These are phyloP conservation scores for Hydrotaea diabolus DNA, from an alignment of 2,888 invertebrate species.

Conservation along the genomic window DNA sequence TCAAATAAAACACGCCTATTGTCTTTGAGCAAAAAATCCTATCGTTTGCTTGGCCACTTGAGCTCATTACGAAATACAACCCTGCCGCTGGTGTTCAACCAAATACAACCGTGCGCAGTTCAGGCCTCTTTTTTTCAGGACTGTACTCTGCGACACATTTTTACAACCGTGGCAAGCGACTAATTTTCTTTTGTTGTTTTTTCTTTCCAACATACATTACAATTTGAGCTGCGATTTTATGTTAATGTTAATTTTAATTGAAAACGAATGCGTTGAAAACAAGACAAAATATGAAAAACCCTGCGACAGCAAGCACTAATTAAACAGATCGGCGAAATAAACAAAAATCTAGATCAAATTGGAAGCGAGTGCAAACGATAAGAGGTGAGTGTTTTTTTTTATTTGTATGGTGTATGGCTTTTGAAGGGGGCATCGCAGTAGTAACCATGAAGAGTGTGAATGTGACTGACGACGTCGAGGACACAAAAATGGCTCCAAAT, in stretches of 20 bases:
- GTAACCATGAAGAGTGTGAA: background rate
- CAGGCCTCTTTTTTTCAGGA: too few species aligned
- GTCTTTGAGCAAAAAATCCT: too few species aligned
- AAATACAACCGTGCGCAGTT: too few species aligned
- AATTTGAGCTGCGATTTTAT: slow-evolving; percentile 35
- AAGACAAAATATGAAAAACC: slow-evolving; percentile 21
- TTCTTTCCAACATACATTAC: background rate
- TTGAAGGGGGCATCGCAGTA: background rate
- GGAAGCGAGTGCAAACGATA: background rate
- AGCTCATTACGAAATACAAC: too few species aligned
- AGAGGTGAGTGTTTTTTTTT: slow-evolving; percentile 18
- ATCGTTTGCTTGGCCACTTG: too few species aligned
- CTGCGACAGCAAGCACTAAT: background rate
- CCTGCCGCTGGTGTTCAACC: too few species aligned
- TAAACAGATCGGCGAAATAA: background rate
- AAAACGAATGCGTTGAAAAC: slow-evolving; percentile 47
- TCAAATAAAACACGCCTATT: too few species aligned
- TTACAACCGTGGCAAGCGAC: slow-evolving; percentile 47
- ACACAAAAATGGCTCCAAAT: slow-evolving; percentile 20
- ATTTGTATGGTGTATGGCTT: too few species aligned
- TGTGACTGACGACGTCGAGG: background rate
- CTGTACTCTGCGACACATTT: too few species aligned
- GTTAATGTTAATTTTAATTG: slow-evolving; percentile 43
- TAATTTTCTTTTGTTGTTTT: slow-evolving; percentile 62
- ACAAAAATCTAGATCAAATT: background rate